Evolutionary conservation across 2,113 vertebrate species (phyloP).

Genomic region (Nesoenas mayeri): DNA sequence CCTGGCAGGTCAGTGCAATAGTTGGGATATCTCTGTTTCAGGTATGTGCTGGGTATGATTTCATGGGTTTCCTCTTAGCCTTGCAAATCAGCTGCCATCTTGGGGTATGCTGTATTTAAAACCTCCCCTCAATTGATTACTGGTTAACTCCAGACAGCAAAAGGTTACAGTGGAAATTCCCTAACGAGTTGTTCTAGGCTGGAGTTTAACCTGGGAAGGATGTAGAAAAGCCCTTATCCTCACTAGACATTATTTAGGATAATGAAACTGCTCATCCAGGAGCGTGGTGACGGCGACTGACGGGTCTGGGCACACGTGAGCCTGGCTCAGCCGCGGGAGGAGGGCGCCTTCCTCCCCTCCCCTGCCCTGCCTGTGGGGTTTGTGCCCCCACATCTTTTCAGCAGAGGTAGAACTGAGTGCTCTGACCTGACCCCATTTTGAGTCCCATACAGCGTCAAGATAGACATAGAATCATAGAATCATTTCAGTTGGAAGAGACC

Average conservation of each 20-base stretch:
- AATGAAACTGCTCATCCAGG: not conserved
- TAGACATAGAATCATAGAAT: not conserved
- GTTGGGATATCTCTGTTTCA: not conserved
- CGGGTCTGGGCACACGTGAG: not conserved
- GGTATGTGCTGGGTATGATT: accelerated
- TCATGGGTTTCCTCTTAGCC: not conserved
- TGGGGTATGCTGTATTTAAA: not conserved
- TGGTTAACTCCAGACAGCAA: not conserved
- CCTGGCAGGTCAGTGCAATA: slow-evolving; percentile 56
- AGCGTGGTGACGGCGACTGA: not conserved
- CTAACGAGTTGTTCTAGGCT: not conserved
- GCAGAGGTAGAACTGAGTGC: not conserved
- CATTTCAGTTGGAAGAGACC: too few species aligned
- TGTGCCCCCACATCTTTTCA: not conserved
- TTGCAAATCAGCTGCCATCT: not conserved
- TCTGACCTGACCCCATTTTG: not conserved
- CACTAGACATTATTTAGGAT: not conserved
- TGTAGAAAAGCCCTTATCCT: not conserved
- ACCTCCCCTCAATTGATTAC: not conserved
- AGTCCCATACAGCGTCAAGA: not conserved
- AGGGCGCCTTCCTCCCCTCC: not conserved
- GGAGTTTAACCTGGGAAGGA: not conserved
- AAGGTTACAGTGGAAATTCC: not conserved
- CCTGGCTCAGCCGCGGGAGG: not conserved
- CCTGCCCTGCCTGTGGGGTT: not conserved